phyloP scores from a whole-genome alignment of 37 sponge, comb jelly and placozoan species.

The Aplysina aerophoba region DNA sequence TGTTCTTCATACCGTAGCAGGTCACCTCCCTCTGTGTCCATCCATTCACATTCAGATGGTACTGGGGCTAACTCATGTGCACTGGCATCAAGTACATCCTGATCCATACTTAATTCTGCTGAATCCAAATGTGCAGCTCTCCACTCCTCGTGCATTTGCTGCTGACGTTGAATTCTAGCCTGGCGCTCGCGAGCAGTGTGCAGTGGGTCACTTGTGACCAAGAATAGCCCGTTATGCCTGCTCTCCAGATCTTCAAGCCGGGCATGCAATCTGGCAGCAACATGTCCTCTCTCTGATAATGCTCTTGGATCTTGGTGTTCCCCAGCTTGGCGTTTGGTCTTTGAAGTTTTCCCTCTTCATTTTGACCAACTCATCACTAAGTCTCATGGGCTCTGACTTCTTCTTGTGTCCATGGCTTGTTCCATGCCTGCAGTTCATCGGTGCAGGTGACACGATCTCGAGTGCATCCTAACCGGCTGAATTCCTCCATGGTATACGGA shows the following conservation, averaged over 20 bases:
- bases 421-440: conserved; percentile 2
- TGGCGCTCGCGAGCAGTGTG: neutral
- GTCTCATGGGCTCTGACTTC: conserved; percentile 26
- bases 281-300: conserved; percentile 1
- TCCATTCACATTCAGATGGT: conserved; percentile 35
- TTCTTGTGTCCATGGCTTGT: conserved; percentile 14
- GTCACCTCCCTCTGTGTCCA: conserved; percentile 10
- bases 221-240: conserved; percentile 8
- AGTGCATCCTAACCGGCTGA: conserved; percentile 11
- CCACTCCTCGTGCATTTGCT: conserved; percentile 25
- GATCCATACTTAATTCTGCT: neutral
- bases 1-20: conserved; percentile 19
- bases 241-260: conserved; percentile 3
- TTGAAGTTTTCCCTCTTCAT: neutral
- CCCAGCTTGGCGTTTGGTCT: neutral
- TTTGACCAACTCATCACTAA: neutral
- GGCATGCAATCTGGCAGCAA: conserved; percentile 1
- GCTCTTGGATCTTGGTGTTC: conserved; percentile 24
- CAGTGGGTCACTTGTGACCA: conserved; percentile 18
- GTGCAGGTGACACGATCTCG: conserved; percentile 17
- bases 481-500: conserved; percentile 20
- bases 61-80: conserved; percentile 15
- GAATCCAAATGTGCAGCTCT: conserved; percentile 11
- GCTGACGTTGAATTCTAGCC: neutral
- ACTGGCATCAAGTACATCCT: conserved; percentile 8